Evolutionary conservation across 2,113 vertebrate species (phyloP), one percentile per base, ranked within the genome.

Genomic region (Hippocampus comes): DNA sequence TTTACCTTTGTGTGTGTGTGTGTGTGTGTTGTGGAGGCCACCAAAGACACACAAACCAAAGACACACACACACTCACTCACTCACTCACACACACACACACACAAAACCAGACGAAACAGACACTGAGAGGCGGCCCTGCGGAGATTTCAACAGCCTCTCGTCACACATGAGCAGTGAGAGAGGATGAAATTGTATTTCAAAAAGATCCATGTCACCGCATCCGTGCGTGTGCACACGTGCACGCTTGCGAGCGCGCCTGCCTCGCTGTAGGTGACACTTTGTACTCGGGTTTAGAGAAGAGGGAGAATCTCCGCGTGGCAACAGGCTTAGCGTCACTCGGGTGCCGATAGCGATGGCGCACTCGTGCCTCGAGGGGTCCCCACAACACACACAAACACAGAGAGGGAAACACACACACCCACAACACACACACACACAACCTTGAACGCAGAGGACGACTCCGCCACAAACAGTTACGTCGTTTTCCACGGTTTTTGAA

Each of bases 151-250:
- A 68, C 61, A 56, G 60, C 68, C 43, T 64, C 71, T 67, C 76
- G 78, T 70, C 30, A 75, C 72, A 68, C 59, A 25, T 4, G 70
- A 48, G 76, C 72, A 27, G 34, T 38, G 71, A 70, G 63, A 80
- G 70, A 79, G 65, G 70, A 81, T 79, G 73, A 82, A 87, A 88
- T 86, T 88, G 71, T 79, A 77, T 80, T 88, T 86, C 79, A 87
- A 80, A 84, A 80, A 86, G 71, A 85, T 81, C 70, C 67, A 78
- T 77, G 80, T 84, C 68, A 25, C 77, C 81, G 51, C 63, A 78
- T 84, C 72, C 73, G 1, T 66, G 65, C 68, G 46, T 53, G 53
- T 70, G 41, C 61, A 38, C 61, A 42, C 67, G 67, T 51, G n/a
- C 53, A 60, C 21, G 38, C 63, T 27, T 67, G 42, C n/a, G 41